These are phyloP conservation scores for Cephalopterus ornatus DNA, from an alignment of 2,113 vertebrate genomes.

Conservation along the genomic window DNA sequence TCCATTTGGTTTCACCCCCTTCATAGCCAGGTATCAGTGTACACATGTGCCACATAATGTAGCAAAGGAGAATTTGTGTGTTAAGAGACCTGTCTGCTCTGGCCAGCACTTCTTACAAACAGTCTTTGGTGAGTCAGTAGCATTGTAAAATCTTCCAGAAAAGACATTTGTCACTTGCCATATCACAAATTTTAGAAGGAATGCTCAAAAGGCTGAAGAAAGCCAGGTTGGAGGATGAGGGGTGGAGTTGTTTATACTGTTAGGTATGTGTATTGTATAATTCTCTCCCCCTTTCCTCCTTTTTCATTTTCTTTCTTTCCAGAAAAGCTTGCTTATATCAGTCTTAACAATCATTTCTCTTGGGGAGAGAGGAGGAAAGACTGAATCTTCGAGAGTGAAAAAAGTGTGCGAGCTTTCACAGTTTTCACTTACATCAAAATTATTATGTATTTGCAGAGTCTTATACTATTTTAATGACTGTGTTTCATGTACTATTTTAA, in stretches of 20 bases:
- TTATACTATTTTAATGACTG: not conserved
- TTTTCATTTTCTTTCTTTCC: not conserved
- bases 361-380: rapidly evolving
- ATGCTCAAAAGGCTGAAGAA: not conserved
- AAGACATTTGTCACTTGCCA: not conserved
- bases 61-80: not conserved
- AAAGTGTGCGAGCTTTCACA: not conserved
- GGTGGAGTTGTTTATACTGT: not conserved
- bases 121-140: not conserved
- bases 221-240: rapidly evolving
- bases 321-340: not conserved
- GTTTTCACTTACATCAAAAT: not conserved
- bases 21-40: not conserved
- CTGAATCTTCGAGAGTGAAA: not conserved
- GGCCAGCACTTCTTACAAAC: not conserved
- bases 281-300: not conserved
- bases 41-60: too few species aligned
- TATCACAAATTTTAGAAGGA: not conserved
- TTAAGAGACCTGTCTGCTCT: not conserved
- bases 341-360: not conserved
- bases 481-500: not conserved
- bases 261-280: not conserved
- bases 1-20: not conserved
- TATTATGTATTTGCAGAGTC: not conserved
- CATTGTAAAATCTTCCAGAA: not conserved